phyloP scores from a whole-genome alignment of 2,888 invertebrate genomes.

The Bellardia pandia region DNA sequence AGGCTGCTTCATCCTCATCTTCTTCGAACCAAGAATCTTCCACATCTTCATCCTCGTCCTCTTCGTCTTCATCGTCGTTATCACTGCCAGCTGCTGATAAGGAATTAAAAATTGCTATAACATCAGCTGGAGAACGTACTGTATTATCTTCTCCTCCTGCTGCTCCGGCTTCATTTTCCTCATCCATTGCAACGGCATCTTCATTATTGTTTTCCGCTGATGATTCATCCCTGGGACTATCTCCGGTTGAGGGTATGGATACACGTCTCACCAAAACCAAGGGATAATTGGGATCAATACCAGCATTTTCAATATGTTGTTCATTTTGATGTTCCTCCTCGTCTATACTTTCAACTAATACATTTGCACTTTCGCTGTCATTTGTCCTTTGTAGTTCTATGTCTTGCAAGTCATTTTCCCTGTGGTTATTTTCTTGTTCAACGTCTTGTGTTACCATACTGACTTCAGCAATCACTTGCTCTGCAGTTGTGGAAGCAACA shows the following conservation, averaged over 20 bases:
- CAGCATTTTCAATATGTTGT: slow-evolving; percentile 70
- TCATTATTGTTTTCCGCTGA: slow-evolving; percentile 5
- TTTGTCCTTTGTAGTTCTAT: background rate
- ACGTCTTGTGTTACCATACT: background rate
- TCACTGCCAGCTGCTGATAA: slow-evolving; percentile 35
- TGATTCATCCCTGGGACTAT: slow-evolving; percentile 25
- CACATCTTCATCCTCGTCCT: slow-evolving; percentile 42
- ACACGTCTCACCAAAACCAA: slow-evolving; percentile 64
- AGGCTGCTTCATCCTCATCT: slow-evolving; percentile 66
- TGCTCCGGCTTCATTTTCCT: slow-evolving; percentile 25
- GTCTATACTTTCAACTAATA: background rate
- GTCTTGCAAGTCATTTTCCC: background rate
- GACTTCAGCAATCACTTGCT: background rate
- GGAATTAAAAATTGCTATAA: slow-evolving; percentile 30
- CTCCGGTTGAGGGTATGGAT: slow-evolving; percentile 33
- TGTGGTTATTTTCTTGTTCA: background rate
- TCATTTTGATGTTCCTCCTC: slow-evolving; percentile 65
- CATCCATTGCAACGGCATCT: slow-evolving; percentile 49
- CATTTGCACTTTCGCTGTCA: background rate
- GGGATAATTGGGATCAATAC: slow-evolving; percentile 68
- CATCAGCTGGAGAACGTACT: background rate
- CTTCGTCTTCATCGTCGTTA: slow-evolving; percentile 66
- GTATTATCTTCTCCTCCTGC: slow-evolving; percentile 15
- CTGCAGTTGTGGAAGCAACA: background rate
- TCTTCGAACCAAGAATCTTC: slow-evolving; percentile 60